Base-by-base conservation (phyloP, 2,113 vertebrate species). In the Motacilla alba region DNA sequence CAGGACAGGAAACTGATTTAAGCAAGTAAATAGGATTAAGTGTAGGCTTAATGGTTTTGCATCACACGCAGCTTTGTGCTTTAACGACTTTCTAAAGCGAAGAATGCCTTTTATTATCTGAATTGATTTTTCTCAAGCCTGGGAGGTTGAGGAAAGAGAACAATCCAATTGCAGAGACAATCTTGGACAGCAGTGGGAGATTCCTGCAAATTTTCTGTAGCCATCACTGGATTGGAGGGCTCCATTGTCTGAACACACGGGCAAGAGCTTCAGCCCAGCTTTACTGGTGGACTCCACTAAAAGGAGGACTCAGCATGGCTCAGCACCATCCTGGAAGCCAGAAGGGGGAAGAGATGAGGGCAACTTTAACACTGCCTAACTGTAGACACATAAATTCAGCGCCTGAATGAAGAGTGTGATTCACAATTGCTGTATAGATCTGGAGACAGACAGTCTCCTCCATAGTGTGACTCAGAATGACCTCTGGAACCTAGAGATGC, bases 171-270 rank as follows among this genome's bases (percentile, higher is more conserved):
- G 43, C 5, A 24, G 20, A 72, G 20, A 4, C 15, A 75, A 30
- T 21, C 17, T 9, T 44, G 15, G 8, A 7, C 22, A 24, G 19
- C 46, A 46, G 13, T 16, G 9, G 9, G 19, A 90, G 7, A 63
- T 15, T 7, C 23, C 15, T 23, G 27, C 9, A 33, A 35, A n/a
- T 43, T 52, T 80, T 58, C 31, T 30, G 11, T 9, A 39, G 19
- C 2, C 2, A 15, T 5, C 23, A 11, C 17, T 46, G 47, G 7
- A 7, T 64, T 22, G 30, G 24, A 50, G 23, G 44, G 4, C 9
- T 20, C 19, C 19, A 2, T 1, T 20, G 6, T 19, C 24, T 35
- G 23, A 30, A 18, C 0, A 0, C 15, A 30, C 0, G 0, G 13
- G 21, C 3, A 41, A 11, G 50, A 58, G 13, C 11, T 62, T 30